phyloP scores from a whole-genome alignment of 2,113 vertebrate genomes.

The Zeus faber region DNA sequence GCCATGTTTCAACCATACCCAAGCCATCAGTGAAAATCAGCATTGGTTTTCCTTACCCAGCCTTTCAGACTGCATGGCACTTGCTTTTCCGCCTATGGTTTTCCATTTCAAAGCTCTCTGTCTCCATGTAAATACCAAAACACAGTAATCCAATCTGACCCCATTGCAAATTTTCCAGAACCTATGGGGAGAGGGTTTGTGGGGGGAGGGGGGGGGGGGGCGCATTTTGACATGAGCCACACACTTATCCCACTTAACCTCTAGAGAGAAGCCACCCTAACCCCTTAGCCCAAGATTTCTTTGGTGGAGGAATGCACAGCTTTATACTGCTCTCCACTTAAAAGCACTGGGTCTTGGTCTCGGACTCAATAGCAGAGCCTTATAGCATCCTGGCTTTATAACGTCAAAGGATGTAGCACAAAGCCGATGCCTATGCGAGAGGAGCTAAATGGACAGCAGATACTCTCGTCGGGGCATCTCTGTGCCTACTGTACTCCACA shows the following conservation, averaged over 20 bases:
- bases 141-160: constrained; percentile 76
- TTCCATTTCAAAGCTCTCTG: constrained; percentile 75
- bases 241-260: constrained; percentile 76
- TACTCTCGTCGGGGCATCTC: constrained; percentile 41
- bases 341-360: constrained; percentile 51
- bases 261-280: constrained; percentile 68
- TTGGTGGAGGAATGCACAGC: constrained; percentile 58
- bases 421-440: constrained; percentile 30
- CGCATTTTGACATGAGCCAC: constrained; percentile 69
- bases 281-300: constrained; percentile 53
- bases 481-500: too few species aligned
- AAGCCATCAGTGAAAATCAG: constrained; percentile 62
- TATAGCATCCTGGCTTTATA: constrained; percentile 42
- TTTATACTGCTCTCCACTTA: constrained; percentile 54
- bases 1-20: constrained; percentile 53
- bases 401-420: constrained; percentile 40
- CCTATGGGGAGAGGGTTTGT: constrained; percentile 56
- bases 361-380: constrained; percentile 39
- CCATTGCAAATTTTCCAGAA: constrained; percentile 74
- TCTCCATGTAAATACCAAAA: constrained; percentile 76
- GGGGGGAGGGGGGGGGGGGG: constrained; percentile 49
- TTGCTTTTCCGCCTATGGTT: constrained; percentile 73
- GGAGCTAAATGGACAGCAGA: constrained; percentile 53
- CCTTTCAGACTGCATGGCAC: constrained; percentile 70
- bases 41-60: constrained; percentile 61